Evolutionary conservation across 2,113 vertebrate species (phyloP), one percentile per base, ranked within the genome.

Genomic region (Cheilinus undulatus): DNA sequence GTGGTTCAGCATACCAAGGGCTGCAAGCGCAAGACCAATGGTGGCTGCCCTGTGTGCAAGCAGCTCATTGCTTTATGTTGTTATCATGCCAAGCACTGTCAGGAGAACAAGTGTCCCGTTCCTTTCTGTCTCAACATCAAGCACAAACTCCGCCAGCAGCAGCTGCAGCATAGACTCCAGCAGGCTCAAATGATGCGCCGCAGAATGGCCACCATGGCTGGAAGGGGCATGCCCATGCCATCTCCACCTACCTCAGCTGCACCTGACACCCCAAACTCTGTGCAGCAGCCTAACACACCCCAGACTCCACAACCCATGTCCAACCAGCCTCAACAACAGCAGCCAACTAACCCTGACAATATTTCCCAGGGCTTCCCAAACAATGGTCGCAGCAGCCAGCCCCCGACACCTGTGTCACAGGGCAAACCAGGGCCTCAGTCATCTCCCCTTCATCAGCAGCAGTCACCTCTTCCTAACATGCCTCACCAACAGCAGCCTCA

Each of bases 71-170:
- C 97, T 51, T 93, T 99, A 46, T 99, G 98, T 92, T 99, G 98
- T 93, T 99, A 99, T 92, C 98, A 99, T 0, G 98, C 98, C 92
- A 99, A 99, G 92, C 97, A 99, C 95, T 99, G 98, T 95, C 98
- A 98, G 91, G 98, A 99, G 93, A 99, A 98, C 94, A 99, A 99
- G 92, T 99, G 98, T 92, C 98, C 97, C 0, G 98, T 99, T 91
- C 98, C 97, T 85, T 99, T 99, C 95, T 99, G 98, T 91, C 95
- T 97, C 91, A 99, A 99, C 89, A 99, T 99, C 92, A 99, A 99
- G 94, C 97, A 99, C 87, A 99, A 99, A 90, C 94, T 99, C 64
- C 95, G 96, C 65, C 97, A 99, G 92, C 98, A 99, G 93, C 98
- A 99, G 95, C 94, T 99, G 87, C 98, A 99, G 88, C 97, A 99